Base-by-base conservation (phyloP, 2,113 vertebrate species). In the Brachypodius melanocephalos region DNA sequence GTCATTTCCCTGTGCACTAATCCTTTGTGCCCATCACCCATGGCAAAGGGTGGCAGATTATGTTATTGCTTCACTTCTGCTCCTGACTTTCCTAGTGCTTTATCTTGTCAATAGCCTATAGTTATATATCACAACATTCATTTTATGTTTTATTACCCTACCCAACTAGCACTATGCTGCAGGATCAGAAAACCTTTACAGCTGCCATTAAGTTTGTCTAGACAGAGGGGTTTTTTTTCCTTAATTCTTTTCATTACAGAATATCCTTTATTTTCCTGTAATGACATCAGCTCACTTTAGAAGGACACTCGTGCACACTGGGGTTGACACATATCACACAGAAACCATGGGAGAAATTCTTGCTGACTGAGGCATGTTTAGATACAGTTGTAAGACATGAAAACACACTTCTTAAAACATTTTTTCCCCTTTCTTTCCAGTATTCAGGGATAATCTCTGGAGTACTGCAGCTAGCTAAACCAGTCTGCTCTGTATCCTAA, bases 121-220 rank as follows among this genome's bases (percentile, higher is more conserved):
- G 67, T 73, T 57, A 69, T 9, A 42, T 21, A 85, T 48, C 85
- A 69, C 54, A 93, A 83, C 43, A 31, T 43, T 52, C 48, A 67
- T 40, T 67, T 51, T 7, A 15, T 43, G 43, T 59, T 93, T 79
- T 92, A 77, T 77, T 92, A 74, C 54, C 25, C 42, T 52, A 24
- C 85, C 68, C 40, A 77, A 85, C 28, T 13, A 71, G 21, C 26
- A 69, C 24, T 82, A 19, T 14, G 25, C 81, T 48, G 59, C 49
- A 83, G 32, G 43, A 91, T 73, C 67, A 73, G 63, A 85, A 93
- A 94, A 92, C 43, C 45, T 93, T 92, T 93, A 81, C 61, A 84
- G 32, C 62, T 63, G 32, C 52, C 68, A 85, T 82, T 66, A 88
- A 88, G 29, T 83, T 92, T 1, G 13, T 80, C 86, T 83, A 90